phyloP scores from a whole-genome alignment of 2,797 vertebrate species.

The Remorina albescens region DNA sequence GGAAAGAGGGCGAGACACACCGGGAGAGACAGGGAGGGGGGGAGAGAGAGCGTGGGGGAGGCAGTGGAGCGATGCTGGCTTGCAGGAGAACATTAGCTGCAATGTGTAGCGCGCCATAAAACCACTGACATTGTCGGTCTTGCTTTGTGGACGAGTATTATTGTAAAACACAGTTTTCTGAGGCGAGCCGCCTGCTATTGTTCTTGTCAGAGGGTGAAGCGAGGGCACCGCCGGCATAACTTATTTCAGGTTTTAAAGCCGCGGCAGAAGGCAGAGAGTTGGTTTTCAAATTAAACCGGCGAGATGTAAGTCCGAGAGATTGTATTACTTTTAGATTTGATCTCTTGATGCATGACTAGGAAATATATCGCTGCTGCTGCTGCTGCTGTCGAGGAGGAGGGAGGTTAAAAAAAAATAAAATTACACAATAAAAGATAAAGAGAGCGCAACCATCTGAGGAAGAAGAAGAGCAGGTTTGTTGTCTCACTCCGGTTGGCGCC shows the following conservation, averaged over 20 bases:
- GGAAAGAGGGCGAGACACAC: slow-evolving; percentile 40
- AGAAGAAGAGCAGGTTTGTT: slow-evolving; percentile 18
- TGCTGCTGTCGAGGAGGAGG: slow-evolving; percentile 25
- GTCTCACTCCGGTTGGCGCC: not conserved
- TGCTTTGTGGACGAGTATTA: slow-evolving; percentile 68
- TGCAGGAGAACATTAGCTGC: slow-evolving; percentile 69
- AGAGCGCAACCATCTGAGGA: slow-evolving; percentile 1
- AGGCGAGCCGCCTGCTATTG: slow-evolving; percentile 63
- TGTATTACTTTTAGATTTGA: slow-evolving; percentile 73
- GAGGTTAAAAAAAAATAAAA: not conserved
- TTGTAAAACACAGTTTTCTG: slow-evolving; percentile 71
- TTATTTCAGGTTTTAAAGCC: slow-evolving; percentile 53
- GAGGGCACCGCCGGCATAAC: slow-evolving; percentile 54
- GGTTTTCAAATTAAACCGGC: slow-evolving; percentile 63
- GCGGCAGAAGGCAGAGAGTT: slow-evolving; percentile 15
- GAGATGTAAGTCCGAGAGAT: slow-evolving; percentile 59
- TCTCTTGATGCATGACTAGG: slow-evolving; percentile 65
- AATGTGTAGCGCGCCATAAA: slow-evolving; percentile 63
- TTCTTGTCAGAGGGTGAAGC: slow-evolving; percentile 65
- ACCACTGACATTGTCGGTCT: slow-evolving; percentile 64
- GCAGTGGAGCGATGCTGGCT: slow-evolving; percentile 47
- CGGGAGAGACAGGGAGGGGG: no score
- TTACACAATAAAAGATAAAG: slow-evolving; percentile 21
- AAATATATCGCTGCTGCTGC: slow-evolving; percentile 39
- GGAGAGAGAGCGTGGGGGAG: slow-evolving; percentile 28